Percentiles rank a stretch among this genome's conserved stretches.
Conservation (phyloP, 37 sponge, comb jelly and placozoan genomes). For the Agelas oroides region DNA sequence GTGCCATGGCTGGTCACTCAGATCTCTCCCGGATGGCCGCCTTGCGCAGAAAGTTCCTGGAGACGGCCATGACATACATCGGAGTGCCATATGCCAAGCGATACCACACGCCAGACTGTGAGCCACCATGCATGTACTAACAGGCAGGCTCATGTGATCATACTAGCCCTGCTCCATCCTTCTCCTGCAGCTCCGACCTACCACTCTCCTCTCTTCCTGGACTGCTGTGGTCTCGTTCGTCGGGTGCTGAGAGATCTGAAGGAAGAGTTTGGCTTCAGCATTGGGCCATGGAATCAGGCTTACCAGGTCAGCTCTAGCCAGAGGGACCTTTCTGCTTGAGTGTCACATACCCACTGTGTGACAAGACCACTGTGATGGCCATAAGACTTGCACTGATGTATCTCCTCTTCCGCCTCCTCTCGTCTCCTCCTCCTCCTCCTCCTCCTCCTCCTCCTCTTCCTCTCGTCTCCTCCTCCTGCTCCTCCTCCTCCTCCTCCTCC, state of each 20-base stretch:
- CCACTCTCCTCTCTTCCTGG: slow-evolving; percentile 72
- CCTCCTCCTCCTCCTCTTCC: too few species aligned
- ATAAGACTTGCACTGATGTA: too few species aligned
- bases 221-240: slow-evolving; percentile 89
- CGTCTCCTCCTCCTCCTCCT: too few species aligned
- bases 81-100: slow-evolving; percentile 82
- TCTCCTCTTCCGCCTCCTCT: too few species aligned
- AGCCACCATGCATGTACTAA: not conserved
- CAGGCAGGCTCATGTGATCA: too few species aligned
- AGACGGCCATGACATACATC: slow-evolving; percentile 56
- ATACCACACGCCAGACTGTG: slow-evolving; percentile 78
- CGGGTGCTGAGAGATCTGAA: slow-evolving; percentile 69
- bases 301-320: slow-evolving; percentile 48
- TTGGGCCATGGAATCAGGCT: slow-evolving; percentile 89
- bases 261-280: slow-evolving; percentile 75
- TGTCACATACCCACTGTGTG: too few species aligned
- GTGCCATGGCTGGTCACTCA: not conserved
- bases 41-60: slow-evolving; percentile 69
- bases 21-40: slow-evolving; percentile 37
- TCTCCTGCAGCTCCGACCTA: slow-evolving; percentile 60
- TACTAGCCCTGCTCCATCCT: too few species aligned
- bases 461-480: too few species aligned
- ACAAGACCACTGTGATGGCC: too few species aligned
- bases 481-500: too few species aligned
- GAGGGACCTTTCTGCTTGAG: too few species aligned